A percentile compares a stretch with the other conserved stretches of the same genome.
Evolutionary conservation across 1,140 invertebrate genomes (phyloP).

Genomic region (Drosophila sucinea): DNA sequence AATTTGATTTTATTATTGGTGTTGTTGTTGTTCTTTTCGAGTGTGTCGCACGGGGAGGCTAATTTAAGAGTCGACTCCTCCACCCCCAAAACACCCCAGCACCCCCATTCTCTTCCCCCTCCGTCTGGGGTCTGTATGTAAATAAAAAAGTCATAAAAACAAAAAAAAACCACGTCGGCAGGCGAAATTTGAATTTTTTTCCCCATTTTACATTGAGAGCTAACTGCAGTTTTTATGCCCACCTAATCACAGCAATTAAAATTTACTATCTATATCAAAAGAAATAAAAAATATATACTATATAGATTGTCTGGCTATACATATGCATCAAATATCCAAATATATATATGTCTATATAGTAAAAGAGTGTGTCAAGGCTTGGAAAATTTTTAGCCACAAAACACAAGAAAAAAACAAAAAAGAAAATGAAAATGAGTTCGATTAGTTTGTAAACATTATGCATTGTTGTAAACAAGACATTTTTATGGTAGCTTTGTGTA

Average conservation of each 20-base stretch:
- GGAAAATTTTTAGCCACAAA: slow-evolving; percentile 64
- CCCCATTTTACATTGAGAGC: slow-evolving; percentile 17
- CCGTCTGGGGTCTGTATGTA: slow-evolving; percentile 41
- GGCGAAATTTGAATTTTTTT: slow-evolving; percentile 33
- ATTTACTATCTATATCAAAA: slow-evolving; percentile 36
- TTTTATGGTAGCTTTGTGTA: slow-evolving; percentile 53
- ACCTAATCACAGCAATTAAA: slow-evolving; percentile 42
- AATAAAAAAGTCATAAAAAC: slow-evolving; percentile 69
- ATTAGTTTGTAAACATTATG: slow-evolving; percentile 74
- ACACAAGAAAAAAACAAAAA: neutral
- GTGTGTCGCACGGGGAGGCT: slow-evolving; percentile 57
- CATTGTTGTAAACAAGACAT: slow-evolving; percentile 75
- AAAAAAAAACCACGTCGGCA: slow-evolving; percentile 46
- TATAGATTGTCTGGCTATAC: slow-evolving; percentile 12
- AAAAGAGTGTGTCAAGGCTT: slow-evolving; percentile 77
- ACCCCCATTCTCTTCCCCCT: slow-evolving; percentile 11
- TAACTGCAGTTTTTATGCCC: slow-evolving; percentile 47
- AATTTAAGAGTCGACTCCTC: slow-evolving; percentile 48
- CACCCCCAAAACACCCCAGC: neutral
- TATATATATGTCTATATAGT: slow-evolving; percentile 21
- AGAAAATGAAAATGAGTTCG: slow-evolving; percentile 16
- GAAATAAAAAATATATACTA: slow-evolving; percentile 50
- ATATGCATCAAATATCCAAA: slow-evolving; percentile 10
- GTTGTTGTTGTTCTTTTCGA: slow-evolving; percentile 20
- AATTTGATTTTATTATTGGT: slow-evolving; percentile 69